Conservation (phyloP, 2,113 vertebrate species). For the Podarcis cretensis region DNA sequence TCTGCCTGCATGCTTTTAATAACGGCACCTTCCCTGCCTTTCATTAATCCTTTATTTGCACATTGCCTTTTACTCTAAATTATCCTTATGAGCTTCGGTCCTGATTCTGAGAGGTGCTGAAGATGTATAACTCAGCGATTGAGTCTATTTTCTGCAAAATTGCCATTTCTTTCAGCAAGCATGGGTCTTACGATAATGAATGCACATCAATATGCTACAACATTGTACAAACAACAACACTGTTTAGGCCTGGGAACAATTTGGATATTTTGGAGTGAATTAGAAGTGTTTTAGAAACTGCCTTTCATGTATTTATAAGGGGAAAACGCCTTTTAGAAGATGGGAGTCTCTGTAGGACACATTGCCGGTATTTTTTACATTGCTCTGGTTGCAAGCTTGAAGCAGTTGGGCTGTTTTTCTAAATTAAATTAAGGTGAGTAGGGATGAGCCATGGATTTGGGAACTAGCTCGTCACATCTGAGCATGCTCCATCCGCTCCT, state of each 20-base stretch:
- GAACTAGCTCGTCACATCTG: slow-evolving; percentile 43
- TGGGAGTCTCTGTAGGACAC: slow-evolving; percentile 58
- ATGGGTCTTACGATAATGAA: background rate
- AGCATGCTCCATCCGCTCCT: slow-evolving; percentile 67
- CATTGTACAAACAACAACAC: slow-evolving; percentile 21
- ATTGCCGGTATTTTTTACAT: slow-evolving; percentile 34
- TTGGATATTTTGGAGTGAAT: slow-evolving; percentile 44
- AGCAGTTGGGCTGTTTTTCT: slow-evolving; percentile 51
- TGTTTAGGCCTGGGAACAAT: slow-evolving; percentile 35
- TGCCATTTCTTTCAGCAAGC: background rate
- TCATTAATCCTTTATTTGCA: background rate
- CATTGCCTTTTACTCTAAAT: background rate
- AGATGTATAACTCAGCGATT: background rate
- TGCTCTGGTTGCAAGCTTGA: slow-evolving; percentile 55
- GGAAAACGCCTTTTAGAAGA: slow-evolving; percentile 28
- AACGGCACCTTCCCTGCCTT: background rate
- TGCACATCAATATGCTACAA: background rate
- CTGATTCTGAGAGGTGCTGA: background rate
- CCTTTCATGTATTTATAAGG: slow-evolving; percentile 34
- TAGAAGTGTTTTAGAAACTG: slow-evolving; percentile 30
- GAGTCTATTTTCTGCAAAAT: background rate
- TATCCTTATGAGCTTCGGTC: background rate
- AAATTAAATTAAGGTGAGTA: slow-evolving; percentile 71
- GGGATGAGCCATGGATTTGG: slow-evolving; percentile 68
- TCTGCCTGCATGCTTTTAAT: background rate